Percentiles rank a stretch among this genome's conserved stretches.
Evolutionary conservation across 1,140 invertebrate genomes (phyloP).

Genomic region (Macrosteles quadrilineatus): DNA sequence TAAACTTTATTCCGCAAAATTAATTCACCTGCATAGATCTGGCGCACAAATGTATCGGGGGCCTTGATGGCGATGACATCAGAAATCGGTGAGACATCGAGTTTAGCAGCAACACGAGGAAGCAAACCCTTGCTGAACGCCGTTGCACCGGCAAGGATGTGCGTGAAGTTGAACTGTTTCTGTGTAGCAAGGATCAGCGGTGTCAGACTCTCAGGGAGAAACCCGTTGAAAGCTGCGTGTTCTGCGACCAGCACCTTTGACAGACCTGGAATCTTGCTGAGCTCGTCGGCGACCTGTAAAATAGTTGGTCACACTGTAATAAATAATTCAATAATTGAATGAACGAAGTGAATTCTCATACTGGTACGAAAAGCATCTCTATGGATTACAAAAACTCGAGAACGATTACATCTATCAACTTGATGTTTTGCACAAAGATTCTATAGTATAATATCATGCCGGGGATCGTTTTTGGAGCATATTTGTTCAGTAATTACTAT

Average conservation of each 20-base stretch:
- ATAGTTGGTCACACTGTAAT: too few species aligned
- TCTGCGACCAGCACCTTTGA: slow-evolving; percentile 91
- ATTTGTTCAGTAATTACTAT: too few species aligned
- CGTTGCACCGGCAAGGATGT: slow-evolving; percentile 89
- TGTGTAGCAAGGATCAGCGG: slow-evolving; percentile 87
- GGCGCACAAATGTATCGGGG: slow-evolving; percentile 91
- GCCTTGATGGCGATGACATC: slow-evolving; percentile 93
- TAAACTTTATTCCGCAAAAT: too few species aligned
- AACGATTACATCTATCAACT: too few species aligned
- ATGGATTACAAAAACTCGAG: too few species aligned
- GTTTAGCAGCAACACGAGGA: slow-evolving; percentile 90
- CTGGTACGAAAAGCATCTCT: too few species aligned
- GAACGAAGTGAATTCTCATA: too few species aligned
- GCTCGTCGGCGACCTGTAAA: slow-evolving; percentile 84
- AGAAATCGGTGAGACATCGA: slow-evolving; percentile 94
- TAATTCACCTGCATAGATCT: slow-evolving; percentile 92
- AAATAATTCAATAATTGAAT: too few species aligned
- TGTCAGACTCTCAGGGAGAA: slow-evolving; percentile 85
- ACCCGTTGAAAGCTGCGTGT: slow-evolving; percentile 84
- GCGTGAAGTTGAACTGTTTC: slow-evolving; percentile 92
- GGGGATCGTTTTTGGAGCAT: too few species aligned
- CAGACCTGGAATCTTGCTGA: slow-evolving; percentile 81
- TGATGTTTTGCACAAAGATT: too few species aligned
- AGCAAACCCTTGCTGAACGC: slow-evolving; percentile 90
- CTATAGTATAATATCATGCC: too few species aligned